Conservation (phyloP, 2,888 invertebrate genomes). For the Lepidochitona cinerea region DNA sequence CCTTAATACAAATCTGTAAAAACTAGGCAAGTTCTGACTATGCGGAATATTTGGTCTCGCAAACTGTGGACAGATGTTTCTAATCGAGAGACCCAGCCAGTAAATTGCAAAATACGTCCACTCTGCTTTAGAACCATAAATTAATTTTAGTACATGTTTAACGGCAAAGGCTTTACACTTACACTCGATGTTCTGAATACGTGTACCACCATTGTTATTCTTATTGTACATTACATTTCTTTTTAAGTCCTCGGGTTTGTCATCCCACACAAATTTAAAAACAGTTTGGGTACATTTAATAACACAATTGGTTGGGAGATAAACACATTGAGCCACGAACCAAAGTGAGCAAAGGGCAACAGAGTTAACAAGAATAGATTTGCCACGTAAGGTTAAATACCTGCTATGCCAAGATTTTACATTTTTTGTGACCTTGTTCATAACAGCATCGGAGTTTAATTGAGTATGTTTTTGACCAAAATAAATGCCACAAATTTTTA, state of each 20-base stretch:
- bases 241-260: not conserved
- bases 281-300: not conserved
- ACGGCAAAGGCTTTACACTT: not conserved
- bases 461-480: not conserved
- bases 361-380: not conserved
- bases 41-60: not conserved
- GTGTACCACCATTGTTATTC: not conserved
- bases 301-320: not conserved
- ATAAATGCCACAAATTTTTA: not conserved
- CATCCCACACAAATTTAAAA: constrained; percentile 1
- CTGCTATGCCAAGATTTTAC: not conserved
- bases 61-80: not conserved
- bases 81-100: not conserved
- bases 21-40: not conserved
- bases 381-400: not conserved
- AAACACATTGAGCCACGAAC: not conserved
- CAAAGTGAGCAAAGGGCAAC: not conserved
- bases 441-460: not conserved
- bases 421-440: not conserved
- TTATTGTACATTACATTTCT: not conserved
- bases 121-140: not conserved
- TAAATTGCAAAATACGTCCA: constrained; percentile 8
- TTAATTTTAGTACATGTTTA: not conserved
- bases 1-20: not conserved
- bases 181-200: not conserved